A percentile compares a stretch with the other conserved stretches of the same genome.
Conservation (phyloP, 2,797 vertebrate species). For the Semaprochilodus insignis region DNA sequence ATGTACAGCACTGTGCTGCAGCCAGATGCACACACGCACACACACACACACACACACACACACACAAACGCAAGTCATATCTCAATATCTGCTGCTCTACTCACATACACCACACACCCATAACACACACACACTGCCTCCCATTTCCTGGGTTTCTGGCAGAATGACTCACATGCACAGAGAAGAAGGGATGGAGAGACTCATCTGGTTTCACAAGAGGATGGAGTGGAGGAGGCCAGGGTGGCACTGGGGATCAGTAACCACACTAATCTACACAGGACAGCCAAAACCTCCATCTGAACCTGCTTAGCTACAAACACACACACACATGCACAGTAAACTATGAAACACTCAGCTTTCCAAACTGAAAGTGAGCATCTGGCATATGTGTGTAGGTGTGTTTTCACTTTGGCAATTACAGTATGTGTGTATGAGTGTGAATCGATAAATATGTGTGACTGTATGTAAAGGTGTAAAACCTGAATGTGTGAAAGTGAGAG, state of each 20-base stretch:
- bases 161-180: slow-evolving; percentile 52
- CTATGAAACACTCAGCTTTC: background rate
- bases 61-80: slow-evolving; percentile 35
- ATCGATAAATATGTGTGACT: slow-evolving; percentile 7
- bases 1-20: slow-evolving; percentile 52
- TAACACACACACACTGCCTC: slow-evolving; percentile 47
- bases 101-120: slow-evolving; percentile 31
- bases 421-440: slow-evolving; percentile 4
- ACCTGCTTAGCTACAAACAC: slow-evolving; percentile 47
- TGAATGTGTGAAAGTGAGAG: background rate
- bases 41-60: slow-evolving; percentile 29
- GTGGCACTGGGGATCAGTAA: slow-evolving; percentile 62
- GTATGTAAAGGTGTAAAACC: slow-evolving; percentile 4
- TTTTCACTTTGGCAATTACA: slow-evolving; percentile 32
- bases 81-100: slow-evolving; percentile 30
- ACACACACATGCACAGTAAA: slow-evolving; percentile 15
- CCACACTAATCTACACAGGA: slow-evolving; percentile 40
- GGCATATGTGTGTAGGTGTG: slow-evolving; percentile 45
- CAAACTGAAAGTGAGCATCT: slow-evolving; percentile 8
- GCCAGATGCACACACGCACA: slow-evolving; percentile 43
- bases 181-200: slow-evolving; percentile 53
- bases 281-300: slow-evolving; percentile 51
- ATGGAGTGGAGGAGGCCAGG: slow-evolving; percentile 55
- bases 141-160: slow-evolving; percentile 60
- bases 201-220: slow-evolving; percentile 62